Base-by-base conservation (phyloP, 2,113 vertebrate species). In the Trogon surrucura region DNA sequence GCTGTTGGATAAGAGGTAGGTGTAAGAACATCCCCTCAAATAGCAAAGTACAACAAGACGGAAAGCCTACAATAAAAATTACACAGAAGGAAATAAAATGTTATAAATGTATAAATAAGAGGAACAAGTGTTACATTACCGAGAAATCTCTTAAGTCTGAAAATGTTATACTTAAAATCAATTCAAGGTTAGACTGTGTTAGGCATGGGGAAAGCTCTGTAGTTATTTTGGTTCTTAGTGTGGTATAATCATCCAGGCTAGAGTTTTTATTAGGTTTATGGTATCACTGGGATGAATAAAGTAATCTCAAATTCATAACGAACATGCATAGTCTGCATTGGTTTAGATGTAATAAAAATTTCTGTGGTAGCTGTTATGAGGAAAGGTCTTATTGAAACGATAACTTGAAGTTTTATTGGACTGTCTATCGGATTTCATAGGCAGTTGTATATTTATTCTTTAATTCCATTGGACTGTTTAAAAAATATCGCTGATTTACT, bases 281-380 rank as follows among this genome's bases (percentile, higher is more conserved):
- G 78, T 75, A 78, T 91, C 91, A 45, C 70, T 95, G 92, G 93
- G 93, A 92, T 94, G 91, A 87, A 78, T 89, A 87, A 96, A 96
- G 57, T 51, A 18, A 93, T 86, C 84, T 89, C 82, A 60, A 30
- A 75, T n/a, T 74, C 45, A 1, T 1, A 69, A 72, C 2, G 14
- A 83, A 82, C 66, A n/a, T 69, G 91, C 54, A 5, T 3, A 79
- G 67, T 80, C 72, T 85, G 80, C 50, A 2, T 17, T 44, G 65
- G 57, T 65, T 92, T 69, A 44, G 60, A 38, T 4, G 16, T 66
- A 89, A 94, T 91, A 80, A 87, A 93, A 60, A 72, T 67, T 88
- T 94, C 65, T 60, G 75, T 60, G 79, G 64, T 86, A 66, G 67
- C 61, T 77, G 67, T 70, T 91, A 48, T 0, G 4, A 85, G 83